Percentiles rank a stretch among this genome's conserved stretches.
Conservation (phyloP, 2,113 vertebrate genomes). For the Xenotilapia longispinis region DNA sequence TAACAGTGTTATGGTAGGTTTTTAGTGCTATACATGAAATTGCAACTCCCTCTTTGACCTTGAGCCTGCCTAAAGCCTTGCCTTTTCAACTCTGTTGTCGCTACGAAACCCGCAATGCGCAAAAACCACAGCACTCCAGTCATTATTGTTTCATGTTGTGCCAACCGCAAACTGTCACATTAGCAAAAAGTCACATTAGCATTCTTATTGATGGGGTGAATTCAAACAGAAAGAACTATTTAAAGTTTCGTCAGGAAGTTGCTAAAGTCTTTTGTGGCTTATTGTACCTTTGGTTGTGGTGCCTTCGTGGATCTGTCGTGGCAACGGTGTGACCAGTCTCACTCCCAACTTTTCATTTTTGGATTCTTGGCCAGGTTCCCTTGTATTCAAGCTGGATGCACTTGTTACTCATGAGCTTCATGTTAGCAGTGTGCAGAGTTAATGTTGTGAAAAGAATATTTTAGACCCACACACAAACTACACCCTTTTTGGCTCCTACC, state of each 20-base stretch:
- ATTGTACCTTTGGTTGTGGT: not conserved
- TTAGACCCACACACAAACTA: too few species aligned
- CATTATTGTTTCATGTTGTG: not conserved
- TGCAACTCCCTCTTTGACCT: not conserved
- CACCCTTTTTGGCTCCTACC: too few species aligned
- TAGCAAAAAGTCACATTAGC: not conserved
- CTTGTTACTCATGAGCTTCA: accelerated
- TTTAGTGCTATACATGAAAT: not conserved
- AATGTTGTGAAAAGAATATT: not conserved
- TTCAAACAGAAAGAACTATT: not conserved
- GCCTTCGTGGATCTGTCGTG: accelerated
- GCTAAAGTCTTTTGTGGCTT: not conserved
- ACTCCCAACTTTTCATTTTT: not conserved
- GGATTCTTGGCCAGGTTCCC: not conserved
- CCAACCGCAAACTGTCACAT: not conserved
- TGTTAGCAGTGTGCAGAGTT: not conserved
- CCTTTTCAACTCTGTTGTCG: not conserved
- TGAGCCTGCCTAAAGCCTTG: not conserved
- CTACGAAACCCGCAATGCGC: not conserved
- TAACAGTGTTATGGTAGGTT: not conserved
- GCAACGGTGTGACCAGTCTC: not conserved
- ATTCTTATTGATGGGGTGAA: not conserved
- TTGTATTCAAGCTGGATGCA: not conserved
- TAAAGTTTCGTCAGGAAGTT: not conserved
- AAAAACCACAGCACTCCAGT: not conserved